A percentile compares a stretch with the other conserved stretches of the same genome.
These are phyloP conservation scores for Dendrophyllia cribrosa DNA, from an alignment of 64 coral and sea anemone genomes.

Conservation along the genomic window DNA sequence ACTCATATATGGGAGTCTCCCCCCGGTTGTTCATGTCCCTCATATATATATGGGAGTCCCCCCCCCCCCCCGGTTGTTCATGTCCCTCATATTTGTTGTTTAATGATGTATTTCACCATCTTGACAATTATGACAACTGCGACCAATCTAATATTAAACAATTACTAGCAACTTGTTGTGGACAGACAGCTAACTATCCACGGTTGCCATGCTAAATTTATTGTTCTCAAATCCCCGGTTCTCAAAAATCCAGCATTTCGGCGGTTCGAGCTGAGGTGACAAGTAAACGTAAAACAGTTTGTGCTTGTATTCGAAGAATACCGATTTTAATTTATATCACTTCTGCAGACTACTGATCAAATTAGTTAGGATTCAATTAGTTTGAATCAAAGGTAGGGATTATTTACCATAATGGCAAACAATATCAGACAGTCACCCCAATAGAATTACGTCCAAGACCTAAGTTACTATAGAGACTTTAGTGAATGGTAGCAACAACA, in stretches of 20 bases:
- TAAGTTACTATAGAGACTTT: background rate
- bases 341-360: no score
- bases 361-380: background rate
- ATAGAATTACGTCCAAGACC: background rate
- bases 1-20: no score
- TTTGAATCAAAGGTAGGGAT: background rate
- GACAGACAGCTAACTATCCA: background rate
- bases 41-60: no score
- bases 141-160: background rate
- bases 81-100: no score
- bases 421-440: background rate
- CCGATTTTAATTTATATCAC: no score
- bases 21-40: no score
- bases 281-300: no score
- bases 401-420: constrained; percentile 24
- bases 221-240: background rate
- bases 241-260: background rate
- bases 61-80: no score
- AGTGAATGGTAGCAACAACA: background rate
- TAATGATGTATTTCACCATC: background rate
- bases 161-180: background rate
- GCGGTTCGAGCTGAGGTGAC: background rate
- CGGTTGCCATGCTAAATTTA: background rate
- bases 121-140: background rate
- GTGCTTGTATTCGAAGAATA: no score